Percentiles rank a stretch among this genome's conserved stretches.
Evolutionary conservation across 2,888 invertebrate species (phyloP).

Genomic region (Xylota sylvarum): DNA sequence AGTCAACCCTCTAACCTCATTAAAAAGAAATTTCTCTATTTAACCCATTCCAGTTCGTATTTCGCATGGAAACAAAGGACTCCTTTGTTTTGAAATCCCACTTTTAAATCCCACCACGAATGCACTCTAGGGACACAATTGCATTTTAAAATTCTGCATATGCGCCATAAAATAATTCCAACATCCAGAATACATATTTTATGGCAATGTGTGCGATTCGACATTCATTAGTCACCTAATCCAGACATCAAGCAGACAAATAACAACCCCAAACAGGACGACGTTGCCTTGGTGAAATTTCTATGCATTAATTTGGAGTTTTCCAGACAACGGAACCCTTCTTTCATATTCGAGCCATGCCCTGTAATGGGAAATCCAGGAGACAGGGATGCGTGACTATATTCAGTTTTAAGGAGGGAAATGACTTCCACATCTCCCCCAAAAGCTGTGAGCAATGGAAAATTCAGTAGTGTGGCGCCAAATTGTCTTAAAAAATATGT

Average conservation of each 20-base stretch:
- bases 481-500: constrained; percentile 31
- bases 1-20: constrained; percentile 15
- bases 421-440: constrained; percentile 9
- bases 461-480: constrained; percentile 30
- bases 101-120: neutral
- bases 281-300: constrained; percentile 3
- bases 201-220: constrained; percentile 1
- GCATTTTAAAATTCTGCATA: constrained; percentile 17
- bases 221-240: constrained; percentile 34
- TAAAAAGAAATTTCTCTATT: neutral
- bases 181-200: neutral
- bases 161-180: neutral
- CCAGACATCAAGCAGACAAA: constrained; percentile 21
- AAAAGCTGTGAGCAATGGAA: constrained; percentile 17
- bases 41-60: neutral
- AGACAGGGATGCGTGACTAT: constrained; percentile 32
- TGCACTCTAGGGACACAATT: constrained; percentile 17
- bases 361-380: neutral
- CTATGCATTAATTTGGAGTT: constrained; percentile 18
- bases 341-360: neutral
- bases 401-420: neutral
- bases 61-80: constrained; percentile 10
- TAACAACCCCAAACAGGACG: neutral
- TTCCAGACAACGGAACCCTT: constrained; percentile 19
- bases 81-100: neutral